Evolutionary conservation across 1,140 invertebrate genomes (phyloP).

Genomic region (Drosophila trapezifrons): DNA sequence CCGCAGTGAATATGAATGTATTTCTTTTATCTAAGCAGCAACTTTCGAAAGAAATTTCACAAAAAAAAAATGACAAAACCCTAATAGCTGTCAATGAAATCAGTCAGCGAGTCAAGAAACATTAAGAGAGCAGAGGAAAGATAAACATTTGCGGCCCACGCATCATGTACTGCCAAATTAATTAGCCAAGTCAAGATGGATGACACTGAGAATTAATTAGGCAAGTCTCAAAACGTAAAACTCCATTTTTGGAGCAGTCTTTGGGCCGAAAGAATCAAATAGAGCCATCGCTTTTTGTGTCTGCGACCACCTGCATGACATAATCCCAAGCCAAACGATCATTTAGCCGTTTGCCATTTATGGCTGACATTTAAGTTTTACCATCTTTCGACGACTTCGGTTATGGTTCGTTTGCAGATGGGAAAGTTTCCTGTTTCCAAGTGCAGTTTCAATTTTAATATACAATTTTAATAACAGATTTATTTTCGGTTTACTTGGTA

Average conservation of each 20-base stretch:
- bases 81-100: constrained; percentile 49
- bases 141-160: constrained; percentile 33
- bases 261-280: constrained; percentile 10
- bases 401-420: constrained; percentile 9
- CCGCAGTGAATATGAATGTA: constrained; percentile 10
- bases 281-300: constrained; percentile 4
- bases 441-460: background rate
- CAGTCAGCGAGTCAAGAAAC: constrained; percentile 22
- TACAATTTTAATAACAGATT: background rate
- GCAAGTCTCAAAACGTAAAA: constrained; percentile 50
- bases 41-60: constrained; percentile 48
- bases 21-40: constrained; percentile 9
- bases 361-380: constrained; percentile 29
- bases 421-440: constrained; percentile 15
- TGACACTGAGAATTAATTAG: constrained; percentile 68
- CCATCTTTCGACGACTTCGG: constrained; percentile 15
- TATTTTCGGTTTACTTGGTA: background rate
- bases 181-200: constrained; percentile 54
- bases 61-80: constrained; percentile 6
- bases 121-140: background rate
- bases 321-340: constrained; percentile 27
- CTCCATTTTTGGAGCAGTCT: constrained; percentile 29
- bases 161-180: constrained; percentile 54
- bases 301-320: constrained; percentile 43
- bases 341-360: constrained; percentile 39